Evolutionary conservation across 2,797 vertebrate genomes (phyloP).

Genomic region (Darevskia nairensis): DNA sequence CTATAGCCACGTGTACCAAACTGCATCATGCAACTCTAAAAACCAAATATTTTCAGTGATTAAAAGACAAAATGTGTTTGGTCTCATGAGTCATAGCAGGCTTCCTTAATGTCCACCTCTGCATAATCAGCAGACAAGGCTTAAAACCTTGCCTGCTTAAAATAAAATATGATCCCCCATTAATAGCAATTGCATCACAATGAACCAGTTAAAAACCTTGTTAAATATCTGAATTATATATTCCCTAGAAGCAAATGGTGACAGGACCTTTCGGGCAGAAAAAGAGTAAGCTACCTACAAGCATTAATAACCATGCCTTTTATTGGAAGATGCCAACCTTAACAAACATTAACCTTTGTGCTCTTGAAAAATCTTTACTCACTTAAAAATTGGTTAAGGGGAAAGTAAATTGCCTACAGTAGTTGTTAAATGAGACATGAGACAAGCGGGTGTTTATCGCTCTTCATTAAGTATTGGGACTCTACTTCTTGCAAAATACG

Average conservation of each 20-base stretch:
- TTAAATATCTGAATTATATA: slow-evolving; percentile 12
- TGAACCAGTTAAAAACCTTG: slow-evolving; percentile 11
- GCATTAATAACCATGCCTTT: slow-evolving; percentile 5
- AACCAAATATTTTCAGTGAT: slow-evolving; percentile 8
- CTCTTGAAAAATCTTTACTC: slow-evolving; percentile 9
- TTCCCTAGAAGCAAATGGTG: slow-evolving; percentile 1
- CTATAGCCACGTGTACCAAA: not conserved
- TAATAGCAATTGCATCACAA: slow-evolving; percentile 31
- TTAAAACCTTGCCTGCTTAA: slow-evolving; percentile 24
- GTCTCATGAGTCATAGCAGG: slow-evolving; percentile 19
- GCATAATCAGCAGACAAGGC: not conserved
- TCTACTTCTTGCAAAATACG: not conserved
- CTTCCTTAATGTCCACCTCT: slow-evolving; percentile 31
- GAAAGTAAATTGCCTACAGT: slow-evolving; percentile 14
- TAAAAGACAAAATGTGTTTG: slow-evolving; percentile 23
- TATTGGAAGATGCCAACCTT: not conserved
- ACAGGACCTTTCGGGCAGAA: not conserved
- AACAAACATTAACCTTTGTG: slow-evolving; percentile 12
- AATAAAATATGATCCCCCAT: slow-evolving; percentile 9
- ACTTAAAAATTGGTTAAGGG: slow-evolving; percentile 10
- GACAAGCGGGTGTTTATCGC: not conserved
- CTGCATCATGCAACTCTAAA: not conserved
- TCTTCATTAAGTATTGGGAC: not conserved
- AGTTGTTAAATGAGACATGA: not conserved
- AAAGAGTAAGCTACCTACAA: not conserved